Base-by-base conservation (phyloP, 30 jellyfish, hydroid and myxozoan genomes). In the Cassiopea andromeda region DNA sequence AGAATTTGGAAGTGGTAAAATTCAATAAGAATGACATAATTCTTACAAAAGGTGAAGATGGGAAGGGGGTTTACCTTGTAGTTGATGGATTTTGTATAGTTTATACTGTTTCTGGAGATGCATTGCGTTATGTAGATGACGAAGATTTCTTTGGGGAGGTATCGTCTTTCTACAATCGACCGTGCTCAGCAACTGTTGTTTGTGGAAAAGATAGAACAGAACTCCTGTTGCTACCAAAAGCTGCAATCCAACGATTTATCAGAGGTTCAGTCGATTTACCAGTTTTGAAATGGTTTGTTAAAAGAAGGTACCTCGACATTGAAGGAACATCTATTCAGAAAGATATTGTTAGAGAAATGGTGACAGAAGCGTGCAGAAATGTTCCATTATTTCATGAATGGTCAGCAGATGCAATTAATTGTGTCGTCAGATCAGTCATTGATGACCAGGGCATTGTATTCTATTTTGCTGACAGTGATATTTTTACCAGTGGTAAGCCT, bases 81-180 rank as follows among this genome's bases (percentile, higher is more conserved):
- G 93, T 87, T n/a, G 70, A 60, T 38, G 98, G 95, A 14, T 49
- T 19, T 60, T 86, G 93, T 73, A 78, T 46, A 18, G 98, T 92
- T 47, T 27, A 59, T 3, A 78, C 83, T 74, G 91, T 60, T 58
- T 75, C 54, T 59, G 82, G 43, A 46, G 81, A 78, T 2, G 90
- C 50, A 8, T 7, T 85, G 18, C 75, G 93, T 18, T 13, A 14
- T 1, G 58, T 91, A n/a, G 83, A 85, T 44, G 88, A 82, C 43
- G 92, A 76, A 72, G 92, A 85, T 48, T 84, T 84, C 38, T 91
- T 91, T 85, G 97, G 97, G 44, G 97, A 91, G 79, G 66, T 91
- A 16, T 91, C 97, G 13, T 48, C 92, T 2, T 50, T 91, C 60
- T 91, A 84, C 61, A 44, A 74, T 3, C 71, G 70, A 60, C 89